Base-by-base conservation (phyloP, 2,888 invertebrate species). In the Pristionchus fissidentatus region DNA sequence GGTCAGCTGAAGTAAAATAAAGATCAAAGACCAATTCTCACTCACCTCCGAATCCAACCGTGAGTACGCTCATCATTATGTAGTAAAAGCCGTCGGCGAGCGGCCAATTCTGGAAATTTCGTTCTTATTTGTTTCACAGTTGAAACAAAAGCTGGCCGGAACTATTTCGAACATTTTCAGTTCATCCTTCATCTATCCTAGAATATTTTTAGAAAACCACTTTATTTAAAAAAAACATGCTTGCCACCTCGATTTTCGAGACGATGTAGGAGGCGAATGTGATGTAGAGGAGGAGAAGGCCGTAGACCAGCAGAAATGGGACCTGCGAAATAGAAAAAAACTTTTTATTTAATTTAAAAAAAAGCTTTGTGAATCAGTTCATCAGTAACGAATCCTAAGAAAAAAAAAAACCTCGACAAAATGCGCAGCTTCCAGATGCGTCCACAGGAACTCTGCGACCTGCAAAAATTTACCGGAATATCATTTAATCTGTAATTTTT, bases 21-120 rank as follows among this genome's bases (percentile, higher is more conserved):
- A 46, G 46, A 52, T 32, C 26, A 77, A 66, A 66, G 43, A 79
- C 35, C 38, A 29, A 35, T 7, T n/a, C n/a, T n/a, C n/a, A n/a
- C n/a, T n/a, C 13, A 90, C 93, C 93, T 78, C 93, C 93, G 86
- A 94, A 93, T n/a, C 98, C 98, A 84, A 98, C 97, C 0, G 98
- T 98, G 1, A 97, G 96, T 95, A 97, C 96, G 0, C 97, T 97
- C 91, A 98, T 96, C 93, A 98, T 97, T 1, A 98, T 96, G 93
- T 98, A 98, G 93, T 98, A 98, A 93, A 98, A 97, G 0, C 97
- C 95, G 86, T 96, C 96, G 89, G 96, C 95, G 75, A 88, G 57
- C 29, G 78, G 84, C 88, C 88, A 88, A 22, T 84, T 83, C 79
- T 88, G 87, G 2, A 88, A 75, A 82, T 84, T 81, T 15, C 38